Conservation (phyloP, 2,888 invertebrate genomes). For the Pyrgus malvae region DNA sequence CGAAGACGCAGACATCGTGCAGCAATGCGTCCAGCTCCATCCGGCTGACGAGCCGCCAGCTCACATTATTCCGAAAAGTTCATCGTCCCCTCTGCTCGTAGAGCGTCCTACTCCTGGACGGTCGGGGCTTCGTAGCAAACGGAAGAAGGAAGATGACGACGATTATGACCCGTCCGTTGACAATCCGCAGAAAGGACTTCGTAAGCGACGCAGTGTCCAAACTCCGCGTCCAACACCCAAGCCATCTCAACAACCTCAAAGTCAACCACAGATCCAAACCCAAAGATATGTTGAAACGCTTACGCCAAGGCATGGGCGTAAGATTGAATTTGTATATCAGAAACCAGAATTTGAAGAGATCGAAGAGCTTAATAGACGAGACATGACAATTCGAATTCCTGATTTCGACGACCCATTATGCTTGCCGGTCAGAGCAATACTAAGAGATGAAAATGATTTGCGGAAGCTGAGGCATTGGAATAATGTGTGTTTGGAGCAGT, state of each 20-base stretch:
- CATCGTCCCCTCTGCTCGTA: slow-evolving; percentile 41
- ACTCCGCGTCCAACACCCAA: neutral
- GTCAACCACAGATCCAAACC: too few relatives aligned
- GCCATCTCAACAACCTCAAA: too few relatives aligned
- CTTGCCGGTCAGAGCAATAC: slow-evolving; percentile 60
- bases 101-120: slow-evolving; percentile 39
- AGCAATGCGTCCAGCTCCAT: slow-evolving; percentile 57
- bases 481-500: slow-evolving; percentile 61
- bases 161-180: slow-evolving; percentile 64
- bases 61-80: slow-evolving; percentile 21
- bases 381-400: slow-evolving; percentile 55
- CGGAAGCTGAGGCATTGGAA: slow-evolving; percentile 64
- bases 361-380: slow-evolving; percentile 30
- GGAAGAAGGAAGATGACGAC: slow-evolving; percentile 47
- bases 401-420: slow-evolving; percentile 71
- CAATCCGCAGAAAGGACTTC: slow-evolving; percentile 32
- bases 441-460: slow-evolving; percentile 43
- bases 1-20: slow-evolving; percentile 71
- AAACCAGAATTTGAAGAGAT: neutral
- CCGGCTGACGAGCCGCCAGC: slow-evolving; percentile 17
- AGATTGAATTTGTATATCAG: neutral
- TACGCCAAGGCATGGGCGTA: too few relatives aligned
- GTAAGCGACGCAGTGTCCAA: slow-evolving; percentile 9
- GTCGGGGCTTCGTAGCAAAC: slow-evolving; percentile 35
- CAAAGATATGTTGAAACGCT: too few relatives aligned